phyloP scores from a whole-genome alignment of 2,888 invertebrate species.

The Sympetrum striolatum region DNA sequence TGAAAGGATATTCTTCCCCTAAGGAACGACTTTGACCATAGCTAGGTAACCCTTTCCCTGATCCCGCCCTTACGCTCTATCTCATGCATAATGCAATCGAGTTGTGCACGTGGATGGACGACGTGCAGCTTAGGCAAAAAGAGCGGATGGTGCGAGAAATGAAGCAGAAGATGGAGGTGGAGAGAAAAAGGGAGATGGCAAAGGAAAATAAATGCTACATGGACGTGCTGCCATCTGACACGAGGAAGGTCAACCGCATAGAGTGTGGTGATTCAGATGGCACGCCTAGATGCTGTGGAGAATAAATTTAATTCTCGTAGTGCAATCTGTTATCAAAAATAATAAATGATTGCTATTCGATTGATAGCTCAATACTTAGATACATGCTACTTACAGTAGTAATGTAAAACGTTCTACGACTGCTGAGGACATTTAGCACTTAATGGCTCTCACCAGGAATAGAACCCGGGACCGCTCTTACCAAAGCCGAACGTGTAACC shows the following conservation, averaged over 20 bases:
- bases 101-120: neutral
- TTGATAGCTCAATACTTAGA: too few species aligned
- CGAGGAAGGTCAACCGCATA: neutral
- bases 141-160: neutral
- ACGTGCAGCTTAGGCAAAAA: neutral
- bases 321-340: too few species aligned
- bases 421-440: too few species aligned
- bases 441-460: too few species aligned
- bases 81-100: neutral
- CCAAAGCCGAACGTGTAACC: too few species aligned
- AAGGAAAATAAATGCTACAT: neutral
- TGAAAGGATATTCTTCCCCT: neutral
- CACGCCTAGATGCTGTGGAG: too few species aligned
- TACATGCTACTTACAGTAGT: too few species aligned
- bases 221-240: slow-evolving; percentile 14
- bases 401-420: too few species aligned
- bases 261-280: neutral
- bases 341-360: too few species aligned
- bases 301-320: too few species aligned
- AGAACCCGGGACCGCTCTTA: too few species aligned
- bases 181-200: neutral
- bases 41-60: neutral
- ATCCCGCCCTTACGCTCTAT: neutral
- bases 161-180: neutral
- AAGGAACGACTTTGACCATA: neutral